Evolutionary conservation across 2,797 vertebrate genomes (phyloP).

Genomic region (Paramormyrops hopkinsi): DNA sequence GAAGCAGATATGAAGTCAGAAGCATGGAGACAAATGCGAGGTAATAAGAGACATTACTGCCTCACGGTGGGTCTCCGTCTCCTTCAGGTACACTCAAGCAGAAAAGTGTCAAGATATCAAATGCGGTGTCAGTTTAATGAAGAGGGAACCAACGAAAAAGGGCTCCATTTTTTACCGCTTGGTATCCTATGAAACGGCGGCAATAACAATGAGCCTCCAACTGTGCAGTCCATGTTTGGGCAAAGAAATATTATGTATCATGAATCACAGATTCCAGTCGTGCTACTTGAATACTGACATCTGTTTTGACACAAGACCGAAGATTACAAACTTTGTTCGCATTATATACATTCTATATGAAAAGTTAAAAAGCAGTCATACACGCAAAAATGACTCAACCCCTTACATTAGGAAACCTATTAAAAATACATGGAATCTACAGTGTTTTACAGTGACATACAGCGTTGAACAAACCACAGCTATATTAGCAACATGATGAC

Average conservation of each 20-base stretch:
- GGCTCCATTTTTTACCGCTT: neutral
- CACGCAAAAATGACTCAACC: neutral
- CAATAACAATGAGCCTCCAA: neutral
- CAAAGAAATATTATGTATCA: neutral
- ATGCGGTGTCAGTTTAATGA: slow-evolving; percentile 15
- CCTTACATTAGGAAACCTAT: neutral
- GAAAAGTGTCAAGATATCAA: slow-evolving; percentile 31
- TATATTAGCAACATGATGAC: neutral
- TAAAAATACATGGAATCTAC: neutral
- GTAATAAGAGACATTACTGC: slow-evolving; percentile 50
- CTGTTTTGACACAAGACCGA: neutral
- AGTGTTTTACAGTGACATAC: neutral
- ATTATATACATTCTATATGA: neutral
- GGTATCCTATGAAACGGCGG: neutral
- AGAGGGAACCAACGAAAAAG: slow-evolving; percentile 5
- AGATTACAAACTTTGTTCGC: neutral
- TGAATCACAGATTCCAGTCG: neutral
- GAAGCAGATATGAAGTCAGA: slow-evolving; percentile 49
- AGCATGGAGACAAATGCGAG: slow-evolving; percentile 35
- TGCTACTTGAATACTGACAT: neutral
- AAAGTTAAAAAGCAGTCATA: neutral
- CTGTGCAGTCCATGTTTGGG: neutral
- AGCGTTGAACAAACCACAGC: neutral
- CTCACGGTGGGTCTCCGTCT: slow-evolving; percentile 37
- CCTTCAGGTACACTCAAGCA: slow-evolving; percentile 37